Percentiles rank a stretch among this genome's conserved stretches.
Conservation (phyloP, 37 sponge, comb jelly and placozoan species). For the Spongilla lacustris region DNA sequence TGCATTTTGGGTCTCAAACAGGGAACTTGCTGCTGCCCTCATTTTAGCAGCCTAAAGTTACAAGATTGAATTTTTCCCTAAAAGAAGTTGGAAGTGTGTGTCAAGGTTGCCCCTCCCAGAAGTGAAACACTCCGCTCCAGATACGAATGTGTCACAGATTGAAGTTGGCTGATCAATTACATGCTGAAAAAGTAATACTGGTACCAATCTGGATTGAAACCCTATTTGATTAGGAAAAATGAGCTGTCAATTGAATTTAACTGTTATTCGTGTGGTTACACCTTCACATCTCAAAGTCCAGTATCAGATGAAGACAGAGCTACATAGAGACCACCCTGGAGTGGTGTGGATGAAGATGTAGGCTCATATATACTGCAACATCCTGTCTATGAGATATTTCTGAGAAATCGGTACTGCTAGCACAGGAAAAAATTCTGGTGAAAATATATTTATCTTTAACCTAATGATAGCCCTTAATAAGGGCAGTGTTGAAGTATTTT, state of each 20-base stretch:
- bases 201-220: conserved; percentile 2
- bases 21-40: conserved; percentile 37
- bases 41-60: conserved; percentile 48
- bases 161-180: background rate
- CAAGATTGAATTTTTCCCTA: conserved; percentile 56
- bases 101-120: conserved; percentile 50
- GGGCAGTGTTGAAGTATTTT: too few species aligned
- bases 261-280: conserved; percentile 40
- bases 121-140: conserved; percentile 7
- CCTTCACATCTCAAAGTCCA: conserved; percentile 7
- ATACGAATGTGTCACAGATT: conserved; percentile 25
- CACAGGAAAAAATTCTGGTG: too few species aligned
- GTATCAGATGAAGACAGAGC: conserved; percentile 3
- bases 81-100: conserved; percentile 51
- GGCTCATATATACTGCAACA: too few species aligned
- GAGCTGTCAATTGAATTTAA: conserved; percentile 33
- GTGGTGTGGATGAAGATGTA: conserved; percentile 49
- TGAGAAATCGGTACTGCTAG: too few species aligned
- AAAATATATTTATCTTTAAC: too few species aligned
- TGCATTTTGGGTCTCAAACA: conserved; percentile 25
- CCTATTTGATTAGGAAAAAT: conserved; percentile 7
- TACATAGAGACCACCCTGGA: conserved; percentile 56
- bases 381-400: too few species aligned
- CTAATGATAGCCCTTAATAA: too few species aligned
- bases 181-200: background rate